These are phyloP conservation scores for Myotis lucifugus DNA, from an alignment of 2,113 vertebrate genomes.

Conservation along the genomic window DNA sequence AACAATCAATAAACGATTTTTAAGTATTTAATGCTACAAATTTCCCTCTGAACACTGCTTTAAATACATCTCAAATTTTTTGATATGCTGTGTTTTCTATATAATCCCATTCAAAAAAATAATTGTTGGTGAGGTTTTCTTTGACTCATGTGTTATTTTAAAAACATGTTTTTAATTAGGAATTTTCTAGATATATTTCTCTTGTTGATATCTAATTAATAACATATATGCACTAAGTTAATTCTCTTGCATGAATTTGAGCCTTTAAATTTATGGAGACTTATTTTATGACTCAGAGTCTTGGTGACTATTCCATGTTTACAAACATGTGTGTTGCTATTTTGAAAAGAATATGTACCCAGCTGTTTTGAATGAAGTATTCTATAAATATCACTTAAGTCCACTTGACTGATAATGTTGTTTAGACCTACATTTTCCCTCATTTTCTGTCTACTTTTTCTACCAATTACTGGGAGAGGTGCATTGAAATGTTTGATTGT, in stretches of 20 bases:
- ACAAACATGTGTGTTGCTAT: neutral
- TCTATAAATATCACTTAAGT: neutral
- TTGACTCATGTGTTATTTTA: neutral
- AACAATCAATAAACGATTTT: too few species aligned
- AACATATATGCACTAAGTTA: neutral
- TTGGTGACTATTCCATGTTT: neutral
- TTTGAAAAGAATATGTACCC: neutral
- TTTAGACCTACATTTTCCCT: neutral
- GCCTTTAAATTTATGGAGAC: neutral
- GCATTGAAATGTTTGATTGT: neutral
- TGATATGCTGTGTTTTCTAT: neutral
- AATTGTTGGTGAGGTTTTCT: neutral
- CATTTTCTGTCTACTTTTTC: conserved; percentile 27
- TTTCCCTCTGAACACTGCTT: neutral
- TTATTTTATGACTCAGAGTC: conserved; percentile 8
- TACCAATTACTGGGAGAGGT: neutral
- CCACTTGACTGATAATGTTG: neutral
- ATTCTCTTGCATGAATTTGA: neutral
- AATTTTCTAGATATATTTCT: neutral
- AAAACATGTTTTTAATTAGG: neutral
- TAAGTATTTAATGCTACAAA: neutral
- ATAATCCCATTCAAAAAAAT: conserved; percentile 9
- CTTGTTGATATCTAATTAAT: conserved; percentile 19
- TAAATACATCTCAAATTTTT: neutral
- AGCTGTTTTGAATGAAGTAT: neutral